phyloP scores from a whole-genome alignment of 2,888 invertebrate genomes.

The Tyria jacobaeae region DNA sequence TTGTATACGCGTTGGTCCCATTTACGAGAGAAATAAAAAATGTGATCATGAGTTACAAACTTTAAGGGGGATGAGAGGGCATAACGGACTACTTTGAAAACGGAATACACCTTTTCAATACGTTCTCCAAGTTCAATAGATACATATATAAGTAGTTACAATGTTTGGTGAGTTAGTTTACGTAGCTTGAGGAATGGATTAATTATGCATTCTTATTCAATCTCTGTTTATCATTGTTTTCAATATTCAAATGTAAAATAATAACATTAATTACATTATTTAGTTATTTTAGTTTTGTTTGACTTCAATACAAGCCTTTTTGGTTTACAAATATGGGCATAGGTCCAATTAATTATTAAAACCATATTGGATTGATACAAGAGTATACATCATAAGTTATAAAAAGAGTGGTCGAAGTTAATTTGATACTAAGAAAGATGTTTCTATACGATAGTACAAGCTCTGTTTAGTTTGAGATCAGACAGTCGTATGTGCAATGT shows the following conservation, averaged over 20 bases:
- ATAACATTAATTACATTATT: no score
- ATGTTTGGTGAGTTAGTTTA: neutral
- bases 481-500: no score
- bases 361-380: no score
- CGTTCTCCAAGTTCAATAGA: constrained; percentile 40
- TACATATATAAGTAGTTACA: constrained; percentile 19
- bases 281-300: no score
- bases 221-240: neutral
- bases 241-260: neutral
- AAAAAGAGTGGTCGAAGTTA: no score
- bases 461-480: no score
- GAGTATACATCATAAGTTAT: no score
- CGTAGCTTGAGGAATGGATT: neutral
- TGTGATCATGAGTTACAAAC: constrained; percentile 55
- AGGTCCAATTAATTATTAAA: no score
- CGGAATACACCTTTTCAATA: constrained; percentile 43
- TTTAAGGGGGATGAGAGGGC: constrained; percentile 47
- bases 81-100: constrained; percentile 47
- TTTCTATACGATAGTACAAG: no score
- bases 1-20: constrained; percentile 44
- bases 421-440: no score
- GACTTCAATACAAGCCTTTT: no score
- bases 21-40: constrained; percentile 51
- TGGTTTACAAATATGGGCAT: no score
- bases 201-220: neutral